These are phyloP conservation scores for Centroberyx gerrardi DNA, from an alignment of 2,797 vertebrate genomes.

Conservation along the genomic window DNA sequence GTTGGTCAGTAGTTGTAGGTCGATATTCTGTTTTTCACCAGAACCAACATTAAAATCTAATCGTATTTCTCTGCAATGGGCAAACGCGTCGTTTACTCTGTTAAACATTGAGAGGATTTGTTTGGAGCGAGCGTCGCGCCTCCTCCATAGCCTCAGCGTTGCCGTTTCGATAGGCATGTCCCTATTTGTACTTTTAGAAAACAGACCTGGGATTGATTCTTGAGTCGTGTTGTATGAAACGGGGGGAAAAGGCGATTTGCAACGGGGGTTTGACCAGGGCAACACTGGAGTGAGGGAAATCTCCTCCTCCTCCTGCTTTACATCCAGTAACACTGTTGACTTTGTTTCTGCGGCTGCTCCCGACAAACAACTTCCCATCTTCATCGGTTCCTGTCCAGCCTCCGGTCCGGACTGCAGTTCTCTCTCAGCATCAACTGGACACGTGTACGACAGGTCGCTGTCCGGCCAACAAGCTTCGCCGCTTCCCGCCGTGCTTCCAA, in stretches of 20 bases:
- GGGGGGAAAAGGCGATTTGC: not conserved
- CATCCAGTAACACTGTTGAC: not conserved
- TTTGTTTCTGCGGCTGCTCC: not conserved
- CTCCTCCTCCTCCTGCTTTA: constrained; percentile 45
- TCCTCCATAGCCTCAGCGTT: constrained; percentile 46
- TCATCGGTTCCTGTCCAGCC: not conserved
- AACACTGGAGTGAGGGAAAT: not conserved
- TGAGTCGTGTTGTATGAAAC: rapidly evolving
- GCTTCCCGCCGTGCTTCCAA: no score
- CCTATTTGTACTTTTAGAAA: not conserved
- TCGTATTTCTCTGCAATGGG: constrained; percentile 21
- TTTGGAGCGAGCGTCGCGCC: not conserved
- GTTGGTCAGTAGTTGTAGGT: constrained; percentile 43
- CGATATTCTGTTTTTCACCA: not conserved
- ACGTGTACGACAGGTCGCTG: constrained; percentile 41
- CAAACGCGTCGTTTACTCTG: constrained; percentile 17
- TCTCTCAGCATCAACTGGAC: constrained; percentile 44
- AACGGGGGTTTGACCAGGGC: not conserved
- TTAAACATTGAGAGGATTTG: constrained; percentile 25
- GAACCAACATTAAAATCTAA: constrained; percentile 52
- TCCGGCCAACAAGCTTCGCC: not conserved
- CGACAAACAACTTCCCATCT: not conserved
- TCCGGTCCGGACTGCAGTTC: not conserved
- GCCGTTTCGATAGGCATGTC: not conserved
- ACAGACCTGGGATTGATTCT: rapidly evolving